phyloP scores from a whole-genome alignment of 1,140 invertebrate genomes.

The Saccostrea cuccullata region DNA sequence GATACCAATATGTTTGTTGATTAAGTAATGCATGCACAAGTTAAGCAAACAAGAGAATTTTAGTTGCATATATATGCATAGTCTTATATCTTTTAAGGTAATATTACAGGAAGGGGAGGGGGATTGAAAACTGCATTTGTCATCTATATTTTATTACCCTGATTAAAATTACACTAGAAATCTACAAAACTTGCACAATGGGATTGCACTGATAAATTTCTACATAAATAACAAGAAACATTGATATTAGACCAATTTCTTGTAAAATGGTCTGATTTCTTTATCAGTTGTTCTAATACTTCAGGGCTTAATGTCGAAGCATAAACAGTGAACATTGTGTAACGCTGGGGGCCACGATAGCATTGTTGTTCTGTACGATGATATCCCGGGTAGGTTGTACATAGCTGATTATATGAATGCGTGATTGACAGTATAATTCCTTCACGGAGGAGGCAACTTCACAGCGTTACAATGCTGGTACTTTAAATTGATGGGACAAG shows the following conservation, averaged over 20 bases:
- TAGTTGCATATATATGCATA: background rate
- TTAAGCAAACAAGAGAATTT: background rate
- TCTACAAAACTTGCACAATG: background rate
- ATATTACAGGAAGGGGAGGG: background rate
- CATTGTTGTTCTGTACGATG: constrained; percentile 23
- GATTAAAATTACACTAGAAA: background rate
- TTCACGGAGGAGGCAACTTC: constrained; percentile 5
- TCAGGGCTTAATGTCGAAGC: background rate
- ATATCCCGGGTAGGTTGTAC: constrained; percentile 15
- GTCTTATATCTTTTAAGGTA: background rate
- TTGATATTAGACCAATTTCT: constrained; percentile 25
- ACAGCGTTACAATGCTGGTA: background rate
- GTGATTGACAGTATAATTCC: constrained; percentile 26
- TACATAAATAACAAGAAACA: constrained; percentile 21
- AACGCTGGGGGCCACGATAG: constrained; percentile 2
- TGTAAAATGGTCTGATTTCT: constrained; percentile 13
- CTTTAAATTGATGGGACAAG: constrained; percentile 28
- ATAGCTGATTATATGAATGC: background rate
- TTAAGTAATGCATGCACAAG: background rate
- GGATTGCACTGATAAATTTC: background rate
- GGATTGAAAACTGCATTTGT: background rate
- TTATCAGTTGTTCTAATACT: constrained; percentile 29
- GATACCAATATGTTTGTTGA: background rate
- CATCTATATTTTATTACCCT: constrained; percentile 9
- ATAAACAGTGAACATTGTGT: constrained; percentile 15